Conservation (phyloP, 2,888 invertebrate species). For the Corythucha ciliata region DNA sequence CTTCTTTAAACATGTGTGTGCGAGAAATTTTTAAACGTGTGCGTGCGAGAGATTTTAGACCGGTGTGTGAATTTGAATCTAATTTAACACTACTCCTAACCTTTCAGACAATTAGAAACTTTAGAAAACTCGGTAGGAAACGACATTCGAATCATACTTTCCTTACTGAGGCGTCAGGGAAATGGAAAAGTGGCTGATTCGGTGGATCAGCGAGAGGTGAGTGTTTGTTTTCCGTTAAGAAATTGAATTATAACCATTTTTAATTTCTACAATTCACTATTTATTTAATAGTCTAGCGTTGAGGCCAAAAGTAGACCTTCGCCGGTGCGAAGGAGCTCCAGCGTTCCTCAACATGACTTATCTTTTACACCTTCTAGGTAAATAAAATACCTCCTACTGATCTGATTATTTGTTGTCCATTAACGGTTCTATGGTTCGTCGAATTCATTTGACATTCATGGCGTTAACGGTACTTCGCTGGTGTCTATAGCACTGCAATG, state of each 20-base stretch:
- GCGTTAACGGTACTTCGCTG: too few species aligned
- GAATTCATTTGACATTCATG: too few species aligned
- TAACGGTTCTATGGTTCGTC: too few species aligned
- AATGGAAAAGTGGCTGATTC: constrained; percentile 30
- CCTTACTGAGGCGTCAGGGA: constrained; percentile 49
- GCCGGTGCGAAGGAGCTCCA: constrained; percentile 34
- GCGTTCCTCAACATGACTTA: constrained; percentile 34
- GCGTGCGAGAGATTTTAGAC: neutral
- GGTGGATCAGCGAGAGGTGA: constrained; percentile 31
- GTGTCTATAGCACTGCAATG: too few species aligned
- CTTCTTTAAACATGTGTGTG: too few species aligned
- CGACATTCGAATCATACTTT: constrained; percentile 64
- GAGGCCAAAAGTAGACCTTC: constrained; percentile 30
- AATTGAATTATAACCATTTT: neutral
- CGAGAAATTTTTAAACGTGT: too few species aligned
- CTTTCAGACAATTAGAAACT: constrained; percentile 48
- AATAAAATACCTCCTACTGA: too few species aligned
- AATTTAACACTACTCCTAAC: too few species aligned
- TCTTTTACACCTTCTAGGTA: too few species aligned
- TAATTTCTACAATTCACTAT: neutral
- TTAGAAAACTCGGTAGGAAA: constrained; percentile 63
- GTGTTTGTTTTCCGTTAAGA: neutral
- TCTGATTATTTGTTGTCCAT: too few species aligned
- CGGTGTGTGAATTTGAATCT: constrained; percentile 14
- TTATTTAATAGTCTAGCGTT: constrained; percentile 27